Evolutionary conservation across 2,797 vertebrate genomes (phyloP).

Genomic region (Zenarchopterus dispar): DNA sequence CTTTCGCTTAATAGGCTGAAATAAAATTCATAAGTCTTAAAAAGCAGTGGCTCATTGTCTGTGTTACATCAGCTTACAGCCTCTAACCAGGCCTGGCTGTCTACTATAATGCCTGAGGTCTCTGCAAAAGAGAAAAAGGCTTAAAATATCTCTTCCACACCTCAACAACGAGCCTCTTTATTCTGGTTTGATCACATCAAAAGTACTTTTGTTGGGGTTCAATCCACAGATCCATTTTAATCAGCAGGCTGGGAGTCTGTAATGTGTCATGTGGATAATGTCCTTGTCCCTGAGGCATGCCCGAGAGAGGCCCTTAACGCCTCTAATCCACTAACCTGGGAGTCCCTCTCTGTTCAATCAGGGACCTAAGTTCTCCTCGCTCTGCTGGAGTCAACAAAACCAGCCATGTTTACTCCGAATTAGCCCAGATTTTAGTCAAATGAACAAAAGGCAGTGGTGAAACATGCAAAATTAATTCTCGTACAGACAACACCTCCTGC

Average conservation of each 20-base stretch:
- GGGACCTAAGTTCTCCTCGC: conserved; percentile 70
- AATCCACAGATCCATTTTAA: conserved; percentile 76
- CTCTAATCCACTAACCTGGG: conserved; percentile 78
- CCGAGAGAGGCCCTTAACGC: conserved; percentile 72
- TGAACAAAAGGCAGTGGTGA: conserved; percentile 65
- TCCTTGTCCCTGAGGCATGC: conserved; percentile 73
- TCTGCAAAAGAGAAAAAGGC: conserved; percentile 54
- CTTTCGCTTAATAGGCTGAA: conserved; percentile 56
- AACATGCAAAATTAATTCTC: conserved; percentile 69
- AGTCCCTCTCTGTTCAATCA: conserved; percentile 74
- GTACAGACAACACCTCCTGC: conserved; percentile 72
- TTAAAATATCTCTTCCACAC: conserved; percentile 67
- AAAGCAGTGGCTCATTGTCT: conserved; percentile 57
- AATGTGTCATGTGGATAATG: conserved; percentile 84
- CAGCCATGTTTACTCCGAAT: conserved; percentile 75
- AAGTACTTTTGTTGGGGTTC: conserved; percentile 68
- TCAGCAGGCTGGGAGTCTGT: conserved; percentile 72
- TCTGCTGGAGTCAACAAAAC: conserved; percentile 74
- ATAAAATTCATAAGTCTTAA: conserved; percentile 57
- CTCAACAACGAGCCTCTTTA: conserved; percentile 75
- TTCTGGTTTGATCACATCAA: conserved; percentile 80
- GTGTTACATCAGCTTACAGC: conserved; percentile 74
- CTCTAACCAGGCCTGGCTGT: conserved; percentile 62
- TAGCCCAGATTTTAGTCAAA: conserved; percentile 77
- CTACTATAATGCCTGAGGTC: conserved; percentile 39